Evolutionary conservation across 2,113 vertebrate genomes (phyloP).

Genomic region (Pogonocichla stellata): DNA sequence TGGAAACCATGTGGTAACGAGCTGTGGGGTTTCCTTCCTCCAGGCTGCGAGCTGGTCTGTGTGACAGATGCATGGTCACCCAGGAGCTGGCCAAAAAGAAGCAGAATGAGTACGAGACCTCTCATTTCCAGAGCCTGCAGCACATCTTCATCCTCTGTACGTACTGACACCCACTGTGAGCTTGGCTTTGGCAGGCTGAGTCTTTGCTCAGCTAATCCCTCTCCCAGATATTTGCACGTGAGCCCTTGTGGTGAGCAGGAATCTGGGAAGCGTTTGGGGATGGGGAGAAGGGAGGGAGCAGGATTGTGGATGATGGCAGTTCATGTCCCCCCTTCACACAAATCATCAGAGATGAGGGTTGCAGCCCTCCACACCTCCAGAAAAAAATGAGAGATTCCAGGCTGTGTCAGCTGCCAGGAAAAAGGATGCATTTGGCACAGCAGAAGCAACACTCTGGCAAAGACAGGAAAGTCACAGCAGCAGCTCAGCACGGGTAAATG

Average conservation of each 20-base stretch:
- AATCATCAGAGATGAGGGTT: not conserved
- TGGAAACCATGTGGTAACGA: not conserved
- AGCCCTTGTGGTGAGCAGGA: accelerated
- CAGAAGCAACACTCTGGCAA: not conserved
- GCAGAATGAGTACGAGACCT: constrained; percentile 86
- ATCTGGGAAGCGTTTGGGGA: not conserved
- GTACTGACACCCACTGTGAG: not conserved
- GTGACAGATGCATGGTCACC: constrained; percentile 93
- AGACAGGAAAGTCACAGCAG: constrained; percentile 24
- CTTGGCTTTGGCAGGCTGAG: not conserved
- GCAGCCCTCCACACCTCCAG: not conserved
- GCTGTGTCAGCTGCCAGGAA: not conserved
- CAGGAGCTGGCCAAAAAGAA: constrained; percentile 91
- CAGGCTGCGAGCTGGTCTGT: constrained; percentile 92
- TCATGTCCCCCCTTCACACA: accelerated
- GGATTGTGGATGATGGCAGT: not conserved
- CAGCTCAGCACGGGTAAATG: not conserved
- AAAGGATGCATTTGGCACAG: not conserved
- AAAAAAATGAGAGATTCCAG: not conserved
- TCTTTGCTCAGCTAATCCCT: not conserved
- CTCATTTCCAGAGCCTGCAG: constrained; percentile 88
- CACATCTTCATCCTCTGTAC: constrained; percentile 88
- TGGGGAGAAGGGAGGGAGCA: not conserved
- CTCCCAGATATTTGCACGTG: accelerated
- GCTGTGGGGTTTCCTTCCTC: not conserved